Evolutionary conservation across 2,113 vertebrate species (phyloP).

Genomic region (Misgurnus anguillicaudatus): DNA sequence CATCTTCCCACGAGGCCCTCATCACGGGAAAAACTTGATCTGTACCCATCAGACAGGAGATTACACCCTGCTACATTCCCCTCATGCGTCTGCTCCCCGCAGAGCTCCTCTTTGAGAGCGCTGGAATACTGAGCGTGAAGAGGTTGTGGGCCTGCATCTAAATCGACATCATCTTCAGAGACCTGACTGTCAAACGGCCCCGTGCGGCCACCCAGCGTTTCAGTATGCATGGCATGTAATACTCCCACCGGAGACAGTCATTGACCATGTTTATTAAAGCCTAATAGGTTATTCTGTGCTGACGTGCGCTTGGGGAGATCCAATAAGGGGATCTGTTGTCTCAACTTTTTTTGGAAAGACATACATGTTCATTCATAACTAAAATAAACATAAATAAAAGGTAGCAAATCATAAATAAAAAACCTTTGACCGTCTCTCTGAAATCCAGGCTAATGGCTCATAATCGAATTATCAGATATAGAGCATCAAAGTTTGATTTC

Average conservation of each 20-base stretch:
- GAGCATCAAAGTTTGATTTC: too few species aligned
- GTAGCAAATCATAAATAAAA: too few species aligned
- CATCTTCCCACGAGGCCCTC: constrained; percentile 62
- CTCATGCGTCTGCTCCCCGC: constrained; percentile 62
- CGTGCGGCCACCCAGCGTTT: neutral
- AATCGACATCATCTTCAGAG: constrained; percentile 53
- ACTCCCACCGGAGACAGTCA: constrained; percentile 19
- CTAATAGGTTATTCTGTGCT: constrained; percentile 45
- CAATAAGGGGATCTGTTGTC: neutral
- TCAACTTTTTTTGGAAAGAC: neutral
- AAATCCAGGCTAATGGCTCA: too few species aligned
- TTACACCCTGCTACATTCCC: constrained; percentile 72
- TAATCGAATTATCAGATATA: too few species aligned
- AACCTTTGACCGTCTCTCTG: too few species aligned
- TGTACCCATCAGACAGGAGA: constrained; percentile 70
- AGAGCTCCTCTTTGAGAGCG: constrained; percentile 44
- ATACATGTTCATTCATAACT: too few species aligned
- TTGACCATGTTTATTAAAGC: constrained; percentile 48
- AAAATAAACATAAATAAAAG: too few species aligned
- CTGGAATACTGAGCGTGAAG: constrained; percentile 65
- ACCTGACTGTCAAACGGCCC: constrained; percentile 6
- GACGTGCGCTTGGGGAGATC: constrained; percentile 12
- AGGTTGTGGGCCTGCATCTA: constrained; percentile 54
- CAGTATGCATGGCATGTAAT: constrained; percentile 29
- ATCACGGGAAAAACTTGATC: constrained; percentile 75